Base-by-base conservation (phyloP, 2,888 invertebrate genomes). In the Drosophila quinaria region DNA sequence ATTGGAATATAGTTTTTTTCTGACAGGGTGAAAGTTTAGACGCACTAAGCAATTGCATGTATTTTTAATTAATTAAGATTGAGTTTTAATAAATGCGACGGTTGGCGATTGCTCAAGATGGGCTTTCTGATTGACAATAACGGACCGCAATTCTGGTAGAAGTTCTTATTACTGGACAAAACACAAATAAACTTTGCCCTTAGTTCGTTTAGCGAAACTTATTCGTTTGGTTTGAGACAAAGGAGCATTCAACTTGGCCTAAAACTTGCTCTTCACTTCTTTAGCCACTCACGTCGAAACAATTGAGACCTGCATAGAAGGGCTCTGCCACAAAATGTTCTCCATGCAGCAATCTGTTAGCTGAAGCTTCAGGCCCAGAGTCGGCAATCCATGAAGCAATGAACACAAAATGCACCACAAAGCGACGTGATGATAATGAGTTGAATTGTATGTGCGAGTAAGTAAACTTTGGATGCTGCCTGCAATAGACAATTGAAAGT, bases 401-500 rank as follows among this genome's bases (percentile, higher is more conserved):
- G 68, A 75, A 56, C 63, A 73, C 74, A 58, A 74, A 83, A 63
- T 78, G 70, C 70, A 70, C 80, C 80, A 74, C 82, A 81, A 82
- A 80, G 84, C 60, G 58, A 70, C 70, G 66, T 69, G 74, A 71
- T 70, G 76, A 85, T 86, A 86, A 86, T 87, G 81, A 82, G 83
- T 78, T 82, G 66, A 65, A 71, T 74, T 60, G 54, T 60, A 59
- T 65, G 33, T 31, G 41, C 39, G 19, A 22, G 64, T 62, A 54
- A 71, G 65, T 63, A 69, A 79, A 63, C 79, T 79, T 60, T 39
- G 51, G 35, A 37, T 50, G 10, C 35, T 10, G 52, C 9, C 35
- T 49, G 51, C 59, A 60, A 59, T 55, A 68, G 65, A 70, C 56
- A 68, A 63, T 64, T 63, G 61, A 46, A 65, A 63, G 55, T 44